Evolutionary conservation across 2,888 invertebrate species (phyloP), one percentile per base, ranked within the genome.

Genomic region (Synergus gifuensis): DNA sequence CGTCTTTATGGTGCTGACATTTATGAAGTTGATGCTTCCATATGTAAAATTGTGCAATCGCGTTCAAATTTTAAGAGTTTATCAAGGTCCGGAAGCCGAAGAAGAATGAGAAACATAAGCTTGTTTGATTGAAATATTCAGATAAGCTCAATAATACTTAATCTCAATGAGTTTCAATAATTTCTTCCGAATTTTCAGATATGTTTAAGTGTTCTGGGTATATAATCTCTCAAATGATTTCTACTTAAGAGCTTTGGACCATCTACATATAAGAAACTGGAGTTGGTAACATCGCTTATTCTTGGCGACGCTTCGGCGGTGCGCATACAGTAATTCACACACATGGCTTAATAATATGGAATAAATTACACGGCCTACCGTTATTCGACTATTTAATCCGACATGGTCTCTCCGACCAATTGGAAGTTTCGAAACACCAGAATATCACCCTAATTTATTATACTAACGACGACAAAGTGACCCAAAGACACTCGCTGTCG

Each of bases 291-390:
- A 11, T 73, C 4, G 69, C 28, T 69, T 28, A 73, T 54, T 54
- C 42, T 66, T 66, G 42, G 42, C 66, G 18, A 42, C 42, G 22
- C 11, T 18, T 12, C 44, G 14, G 42, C 73, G 36, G 46, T 73
- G 54, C 28, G 36, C 28, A n/a, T 54, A 54, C 22, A 22, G 60
- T 67, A 73, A 28, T 73, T 54, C 18, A 54, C 67, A 62, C 60
- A 62, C 58, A 62, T 16, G 28, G 42, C 40, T 60, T 60, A 46
- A 60, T 79, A 46, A 66, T 60, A 12, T 46, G 44, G 81, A 77
- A 81, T 81, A 82, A 79, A 79, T 79, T 82, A 78, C 14, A 78
- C 18, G 76, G 44, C 63, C 69, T 78, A 78, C 82, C 78, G 79
- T 79, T 79, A 82, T 76, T 69, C 66, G 42, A 64, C 78, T 80